Conservation (phyloP, 1,140 invertebrate species). For the Saccostrea glomerata region DNA sequence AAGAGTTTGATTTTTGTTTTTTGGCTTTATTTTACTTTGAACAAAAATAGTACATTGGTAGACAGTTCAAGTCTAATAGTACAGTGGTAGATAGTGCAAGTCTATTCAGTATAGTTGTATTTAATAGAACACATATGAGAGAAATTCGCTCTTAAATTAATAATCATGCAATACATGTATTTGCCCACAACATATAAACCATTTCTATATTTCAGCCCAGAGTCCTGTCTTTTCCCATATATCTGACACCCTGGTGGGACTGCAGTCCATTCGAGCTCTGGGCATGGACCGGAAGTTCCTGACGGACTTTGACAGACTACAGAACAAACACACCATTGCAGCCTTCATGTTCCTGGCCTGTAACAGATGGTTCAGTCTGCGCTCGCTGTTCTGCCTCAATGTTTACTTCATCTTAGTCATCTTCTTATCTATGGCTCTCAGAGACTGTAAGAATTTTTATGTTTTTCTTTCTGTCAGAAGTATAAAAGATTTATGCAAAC, state of each 20-base stretch:
- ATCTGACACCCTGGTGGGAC: conserved; percentile 90
- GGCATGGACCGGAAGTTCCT: conserved; percentile 81
- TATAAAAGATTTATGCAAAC: neutral
- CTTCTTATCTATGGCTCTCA: conserved; percentile 51
- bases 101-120: no score
- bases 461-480: neutral
- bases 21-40: no score
- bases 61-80: no score
- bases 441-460: conserved; percentile 28
- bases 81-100: no score
- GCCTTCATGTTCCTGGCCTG: conserved; percentile 86
- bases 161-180: no score
- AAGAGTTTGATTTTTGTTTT: no score
- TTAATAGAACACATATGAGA: no score
- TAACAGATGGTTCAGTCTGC: conserved; percentile 89
- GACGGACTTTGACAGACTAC: conserved; percentile 84
- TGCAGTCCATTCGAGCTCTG: conserved; percentile 92
- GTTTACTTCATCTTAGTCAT: conserved; percentile 66
- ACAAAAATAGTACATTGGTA: no score
- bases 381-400: conserved; percentile 84
- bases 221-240: conserved; percentile 90
- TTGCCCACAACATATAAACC: neutral
- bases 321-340: conserved; percentile 81
- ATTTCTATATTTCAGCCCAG: conserved; percentile 67
- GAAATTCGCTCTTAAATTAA: no score